Evolutionary conservation across 2,113 vertebrate species (phyloP), one percentile per base, ranked within the genome.

Genomic region (Datnioides undecimradiatus): DNA sequence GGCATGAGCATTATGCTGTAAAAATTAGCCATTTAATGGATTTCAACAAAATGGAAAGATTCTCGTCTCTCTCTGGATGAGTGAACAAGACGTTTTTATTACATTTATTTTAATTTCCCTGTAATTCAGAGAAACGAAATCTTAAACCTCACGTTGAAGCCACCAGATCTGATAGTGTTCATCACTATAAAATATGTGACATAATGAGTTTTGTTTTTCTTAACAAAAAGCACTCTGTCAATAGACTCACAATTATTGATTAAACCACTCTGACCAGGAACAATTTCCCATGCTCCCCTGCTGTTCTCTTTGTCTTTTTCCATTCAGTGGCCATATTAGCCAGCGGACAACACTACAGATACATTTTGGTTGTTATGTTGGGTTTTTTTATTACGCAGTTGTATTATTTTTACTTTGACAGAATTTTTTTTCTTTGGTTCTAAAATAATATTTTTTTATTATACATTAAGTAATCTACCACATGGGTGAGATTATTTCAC

Each of bases 291-390:
- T 27, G 64, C 16, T 65, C 14, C 66, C 66, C 23, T 80, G 82
- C 79, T 82, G 58, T 66, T 84, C 45, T 45, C 54, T 82, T 65
- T 74, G 73, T 84, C 43, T 69, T 41, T 3, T 87, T 76, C 74
- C 67, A 29, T 66, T 85, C 72, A 85, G 31, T 67, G 60, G 90
- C 77, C 54, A 45, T 27, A 58, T 68, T 64, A 65, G 65, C 68
- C 71, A 71, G 70, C 70, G 82, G 64, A 46, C 25, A 25, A 48
- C 25, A 23, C 38, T 69, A 9, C 68, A 65, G 54, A 66, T 55
- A n/a, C 54, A 45, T 36, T 62, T 31, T 38, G 9, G 55, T 43
- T 76, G 10, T 48, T 58, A 9, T 58, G 31, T 45, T 49, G n/a
- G 36, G 11, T 27, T 34, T 34, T 54, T 55, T 45, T 12, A 14